A percentile compares a stretch with the other conserved stretches of the same genome.
Conservation (phyloP, 2,113 vertebrate genomes). For the Archocentrus centrarchus region DNA sequence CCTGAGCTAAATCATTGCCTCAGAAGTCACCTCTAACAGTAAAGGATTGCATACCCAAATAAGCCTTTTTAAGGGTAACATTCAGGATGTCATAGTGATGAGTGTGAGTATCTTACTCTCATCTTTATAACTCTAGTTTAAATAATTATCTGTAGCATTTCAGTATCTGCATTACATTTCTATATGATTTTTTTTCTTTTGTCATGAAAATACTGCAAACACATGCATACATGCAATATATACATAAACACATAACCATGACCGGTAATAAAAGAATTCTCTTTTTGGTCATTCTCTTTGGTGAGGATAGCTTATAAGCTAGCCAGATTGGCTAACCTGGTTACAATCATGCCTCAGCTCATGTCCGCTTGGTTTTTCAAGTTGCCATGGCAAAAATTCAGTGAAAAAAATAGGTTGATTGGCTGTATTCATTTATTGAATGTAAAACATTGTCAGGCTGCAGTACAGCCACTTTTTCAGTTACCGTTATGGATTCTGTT, state of each 20-base stretch:
- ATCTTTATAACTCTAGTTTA: slow-evolving; percentile 59
- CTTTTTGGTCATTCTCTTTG: background rate
- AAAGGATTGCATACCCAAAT: background rate
- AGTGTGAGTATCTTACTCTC: slow-evolving; percentile 29
- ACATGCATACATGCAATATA: background rate
- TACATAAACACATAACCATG: background rate
- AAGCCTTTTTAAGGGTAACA: slow-evolving; percentile 36
- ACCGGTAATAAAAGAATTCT: background rate
- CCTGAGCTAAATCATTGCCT: slow-evolving; percentile 53
- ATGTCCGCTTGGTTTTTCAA: background rate
- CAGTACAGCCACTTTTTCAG: background rate
- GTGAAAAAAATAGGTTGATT: background rate
- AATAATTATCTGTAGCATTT: slow-evolving; percentile 51
- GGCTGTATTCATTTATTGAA: background rate
- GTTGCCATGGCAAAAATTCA: slow-evolving; percentile 18
- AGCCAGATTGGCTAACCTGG: background rate
- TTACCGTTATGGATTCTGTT: background rate
- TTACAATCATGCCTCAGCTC: slow-evolving; percentile 22
- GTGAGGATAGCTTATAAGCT: background rate
- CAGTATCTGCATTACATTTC: slow-evolving; percentile 37
- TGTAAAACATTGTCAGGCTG: background rate
- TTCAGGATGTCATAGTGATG: slow-evolving; percentile 51
- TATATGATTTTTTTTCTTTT: background rate
- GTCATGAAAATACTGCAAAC: background rate
- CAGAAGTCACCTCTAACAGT: slow-evolving; percentile 1